Percentiles rank a stretch among this genome's conserved stretches.
phyloP scores from a whole-genome alignment of 1,140 invertebrate genomes.

The Papilio aristodemus region DNA sequence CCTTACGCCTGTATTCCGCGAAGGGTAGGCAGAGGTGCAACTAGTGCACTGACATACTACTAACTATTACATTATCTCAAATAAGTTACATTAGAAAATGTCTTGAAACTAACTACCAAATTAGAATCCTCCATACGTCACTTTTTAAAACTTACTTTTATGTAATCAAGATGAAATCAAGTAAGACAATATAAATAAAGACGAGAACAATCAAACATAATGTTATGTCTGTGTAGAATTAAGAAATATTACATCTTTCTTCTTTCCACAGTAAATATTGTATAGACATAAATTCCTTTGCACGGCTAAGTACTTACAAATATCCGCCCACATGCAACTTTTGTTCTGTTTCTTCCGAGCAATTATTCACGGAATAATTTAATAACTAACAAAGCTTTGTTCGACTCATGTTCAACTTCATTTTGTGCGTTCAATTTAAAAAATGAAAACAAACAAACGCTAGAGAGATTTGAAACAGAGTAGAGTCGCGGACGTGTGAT shows the following conservation, averaged over 20 bases:
- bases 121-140: too few species aligned
- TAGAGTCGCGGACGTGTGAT: constrained; percentile 73
- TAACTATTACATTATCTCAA: too few species aligned
- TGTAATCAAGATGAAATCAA: background rate
- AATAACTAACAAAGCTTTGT: constrained; percentile 35
- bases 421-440: constrained; percentile 61
- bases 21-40: too few species aligned
- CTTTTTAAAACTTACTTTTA: background rate
- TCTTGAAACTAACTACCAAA: too few species aligned
- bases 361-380: constrained; percentile 33
- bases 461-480: constrained; percentile 75
- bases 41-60: too few species aligned
- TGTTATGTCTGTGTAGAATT: constrained; percentile 19
- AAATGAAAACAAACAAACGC: constrained; percentile 67
- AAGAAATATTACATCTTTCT: constrained; percentile 9
- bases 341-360: constrained; percentile 28
- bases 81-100: too few species aligned
- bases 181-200: constrained; percentile 1
- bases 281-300: constrained; percentile 21
- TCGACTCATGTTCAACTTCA: constrained; percentile 45
- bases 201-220: constrained; percentile 21
- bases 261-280: background rate
- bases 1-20: too few species aligned
- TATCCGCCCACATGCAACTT: constrained; percentile 20
- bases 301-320: constrained; percentile 30